Percentiles rank a stretch among this genome's conserved stretches.
phyloP scores from a whole-genome alignment of 2,113 vertebrate species.

The Sapayoa aenigma region DNA sequence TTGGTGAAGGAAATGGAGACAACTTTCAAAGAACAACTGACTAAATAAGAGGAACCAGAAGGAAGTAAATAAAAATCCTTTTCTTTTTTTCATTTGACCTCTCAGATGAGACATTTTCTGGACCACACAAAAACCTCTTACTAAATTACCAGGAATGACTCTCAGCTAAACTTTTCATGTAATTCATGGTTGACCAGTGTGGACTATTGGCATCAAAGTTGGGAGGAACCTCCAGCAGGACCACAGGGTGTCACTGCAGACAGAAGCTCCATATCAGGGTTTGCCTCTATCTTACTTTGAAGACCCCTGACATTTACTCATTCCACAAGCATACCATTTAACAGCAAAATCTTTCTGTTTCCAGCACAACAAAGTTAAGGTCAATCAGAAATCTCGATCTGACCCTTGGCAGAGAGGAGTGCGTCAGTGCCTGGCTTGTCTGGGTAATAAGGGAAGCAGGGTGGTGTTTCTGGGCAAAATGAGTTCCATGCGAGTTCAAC shows the following conservation, averaged over 20 bases:
- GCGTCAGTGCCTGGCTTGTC: accelerated
- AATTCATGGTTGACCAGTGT: not conserved
- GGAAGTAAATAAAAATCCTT: not conserved
- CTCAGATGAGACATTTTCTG: not conserved
- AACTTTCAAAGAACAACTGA: not conserved
- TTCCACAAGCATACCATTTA: not conserved
- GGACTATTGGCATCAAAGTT: not conserved
- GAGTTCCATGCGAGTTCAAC: not conserved
- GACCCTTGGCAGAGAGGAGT: not conserved
- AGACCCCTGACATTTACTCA: not conserved
- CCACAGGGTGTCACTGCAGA: not conserved
- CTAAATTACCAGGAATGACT: not conserved
- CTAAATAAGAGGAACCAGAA: not conserved
- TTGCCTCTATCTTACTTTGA: too few relatives aligned
- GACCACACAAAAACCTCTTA: not conserved
- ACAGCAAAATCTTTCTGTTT: not conserved
- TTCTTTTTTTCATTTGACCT: not conserved
- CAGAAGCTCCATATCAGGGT: not conserved
- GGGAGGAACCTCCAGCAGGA: not conserved
- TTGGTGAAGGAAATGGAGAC: not conserved
- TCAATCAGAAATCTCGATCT: not conserved
- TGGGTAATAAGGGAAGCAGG: not conserved
- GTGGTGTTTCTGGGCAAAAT: not conserved
- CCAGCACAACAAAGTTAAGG: not conserved
- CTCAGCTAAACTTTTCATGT: not conserved